A percentile compares a stretch with the other conserved stretches of the same genome.
Evolutionary conservation across 2,113 vertebrate genomes (phyloP).

Genomic region (Laterallus jamaicensis): DNA sequence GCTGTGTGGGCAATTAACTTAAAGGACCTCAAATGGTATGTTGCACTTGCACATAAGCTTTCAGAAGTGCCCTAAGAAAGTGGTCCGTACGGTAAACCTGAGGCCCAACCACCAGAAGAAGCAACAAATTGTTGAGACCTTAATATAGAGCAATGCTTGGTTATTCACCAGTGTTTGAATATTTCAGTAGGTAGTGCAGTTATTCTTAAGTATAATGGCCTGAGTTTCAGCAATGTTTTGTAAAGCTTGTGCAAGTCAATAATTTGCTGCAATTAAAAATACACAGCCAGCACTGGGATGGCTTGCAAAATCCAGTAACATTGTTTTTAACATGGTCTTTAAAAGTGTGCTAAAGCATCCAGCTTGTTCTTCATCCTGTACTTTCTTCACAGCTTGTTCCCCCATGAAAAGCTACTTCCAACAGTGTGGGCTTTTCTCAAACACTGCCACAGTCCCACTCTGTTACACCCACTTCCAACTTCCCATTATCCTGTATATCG

Average conservation of each 20-base stretch:
- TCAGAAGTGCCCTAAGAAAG: background rate
- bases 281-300: background rate
- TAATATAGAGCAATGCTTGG: background rate
- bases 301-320: background rate
- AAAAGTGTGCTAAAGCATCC: background rate
- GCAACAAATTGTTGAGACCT: background rate
- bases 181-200: background rate
- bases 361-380: background rate
- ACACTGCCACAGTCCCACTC: background rate
- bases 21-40: background rate
- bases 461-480: background rate
- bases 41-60: background rate
- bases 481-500: background rate
- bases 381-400: constrained; percentile 18
- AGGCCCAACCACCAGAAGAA: background rate
- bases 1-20: background rate
- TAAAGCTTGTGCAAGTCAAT: background rate
- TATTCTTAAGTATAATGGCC: background rate
- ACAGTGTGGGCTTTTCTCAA: background rate
- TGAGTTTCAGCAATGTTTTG: background rate
- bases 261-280: constrained; percentile 9
- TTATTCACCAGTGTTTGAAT: background rate
- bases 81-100: background rate
- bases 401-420: background rate
- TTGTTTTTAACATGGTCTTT: background rate